Evolutionary conservation across 1,140 invertebrate genomes (phyloP).

Genomic region (Druon quercuslanigerum): DNA sequence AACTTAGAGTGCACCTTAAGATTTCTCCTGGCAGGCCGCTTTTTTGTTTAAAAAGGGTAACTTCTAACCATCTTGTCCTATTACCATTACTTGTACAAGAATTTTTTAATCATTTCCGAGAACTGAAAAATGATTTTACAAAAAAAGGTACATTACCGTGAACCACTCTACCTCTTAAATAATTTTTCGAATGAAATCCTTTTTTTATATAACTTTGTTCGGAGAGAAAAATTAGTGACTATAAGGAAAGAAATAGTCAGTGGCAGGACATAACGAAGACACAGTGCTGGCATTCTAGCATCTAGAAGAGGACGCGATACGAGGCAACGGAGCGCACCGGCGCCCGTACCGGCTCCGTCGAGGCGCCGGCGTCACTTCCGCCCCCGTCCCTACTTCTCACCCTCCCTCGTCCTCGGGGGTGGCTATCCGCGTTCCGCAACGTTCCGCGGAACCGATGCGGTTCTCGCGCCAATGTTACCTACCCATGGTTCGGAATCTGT

Average conservation of each 20-base stretch:
- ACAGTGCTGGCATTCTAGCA: constrained; percentile 55
- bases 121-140: no score
- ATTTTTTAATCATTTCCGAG: no score
- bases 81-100: no score
- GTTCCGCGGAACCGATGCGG: constrained; percentile 54
- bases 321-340: constrained; percentile 73
- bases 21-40: no score
- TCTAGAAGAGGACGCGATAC: constrained; percentile 60
- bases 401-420: constrained; percentile 43
- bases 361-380: constrained; percentile 76
- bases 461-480: constrained; percentile 52
- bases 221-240: constrained; percentile 60
- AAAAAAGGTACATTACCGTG: no score
- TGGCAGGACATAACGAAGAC: constrained; percentile 72
- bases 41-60: no score
- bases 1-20: no score
- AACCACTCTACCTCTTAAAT: no score
- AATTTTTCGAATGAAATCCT: not conserved
- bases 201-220: not conserved
- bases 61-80: no score
- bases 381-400: constrained; percentile 56
- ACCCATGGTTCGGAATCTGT: constrained; percentile 34
- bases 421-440: constrained; percentile 47
- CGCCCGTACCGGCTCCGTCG: constrained; percentile 73
- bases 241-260: constrained; percentile 61